These are phyloP conservation scores for Actinemys pallida DNA, from an alignment of 2,113 vertebrate species.

Conservation along the genomic window DNA sequence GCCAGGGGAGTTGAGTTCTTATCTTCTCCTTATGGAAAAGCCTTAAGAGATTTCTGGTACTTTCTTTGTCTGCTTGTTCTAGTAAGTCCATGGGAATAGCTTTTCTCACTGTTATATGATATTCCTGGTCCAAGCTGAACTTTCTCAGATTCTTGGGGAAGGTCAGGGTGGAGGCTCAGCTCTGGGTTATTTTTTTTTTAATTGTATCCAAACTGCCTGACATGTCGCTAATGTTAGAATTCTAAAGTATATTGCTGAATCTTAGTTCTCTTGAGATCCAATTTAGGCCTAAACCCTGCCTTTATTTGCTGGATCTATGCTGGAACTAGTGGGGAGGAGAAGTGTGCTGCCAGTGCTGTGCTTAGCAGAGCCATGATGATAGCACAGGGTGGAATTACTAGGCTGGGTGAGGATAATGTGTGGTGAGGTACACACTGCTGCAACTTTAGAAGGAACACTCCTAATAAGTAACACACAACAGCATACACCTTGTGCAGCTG, in stretches of 20 bases:
- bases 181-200: neutral
- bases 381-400: neutral
- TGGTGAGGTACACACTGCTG: neutral
- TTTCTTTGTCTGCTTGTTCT: neutral
- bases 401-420: neutral
- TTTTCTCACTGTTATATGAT: fast-evolving
- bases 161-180: neutral
- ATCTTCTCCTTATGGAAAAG: neutral
- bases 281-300: neutral
- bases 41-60: neutral
- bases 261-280: neutral
- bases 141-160: neutral
- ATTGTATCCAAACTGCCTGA: neutral
- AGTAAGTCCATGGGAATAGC: neutral
- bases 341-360: neutral
- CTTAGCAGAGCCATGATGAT: neutral
- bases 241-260: neutral
- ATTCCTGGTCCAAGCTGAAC: neutral
- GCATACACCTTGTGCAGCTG: neutral
- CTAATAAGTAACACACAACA: neutral
- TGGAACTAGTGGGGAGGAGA: neutral
- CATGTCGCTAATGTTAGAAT: neutral
- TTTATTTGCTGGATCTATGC: neutral
- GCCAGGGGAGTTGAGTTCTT: too few relatives aligned
- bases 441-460: neutral